Percentiles rank a stretch among this genome's conserved stretches.
These are phyloP conservation scores for Drosophila neocordata DNA, from an alignment of 1,140 invertebrate genomes.

Conservation along the genomic window DNA sequence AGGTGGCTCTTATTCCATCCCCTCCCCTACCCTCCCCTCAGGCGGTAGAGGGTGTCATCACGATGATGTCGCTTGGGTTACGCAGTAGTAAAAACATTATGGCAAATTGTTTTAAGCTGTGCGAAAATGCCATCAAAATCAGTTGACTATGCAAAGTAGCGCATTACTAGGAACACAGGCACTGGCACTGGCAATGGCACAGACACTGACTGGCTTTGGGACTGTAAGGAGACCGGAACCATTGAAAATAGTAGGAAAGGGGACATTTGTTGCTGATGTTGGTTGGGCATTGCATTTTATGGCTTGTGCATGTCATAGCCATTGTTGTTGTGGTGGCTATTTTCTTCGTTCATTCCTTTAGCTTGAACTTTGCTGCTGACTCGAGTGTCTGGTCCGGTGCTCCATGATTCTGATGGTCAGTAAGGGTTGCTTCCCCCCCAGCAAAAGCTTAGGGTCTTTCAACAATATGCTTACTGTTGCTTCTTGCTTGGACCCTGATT, in stretches of 20 bases:
- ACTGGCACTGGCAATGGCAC: background rate
- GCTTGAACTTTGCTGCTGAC: conserved; percentile 49
- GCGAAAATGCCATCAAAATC: conserved; percentile 79
- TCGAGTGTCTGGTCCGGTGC: conserved; percentile 6
- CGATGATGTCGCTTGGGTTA: conserved; percentile 46
- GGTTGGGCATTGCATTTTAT: conserved; percentile 71
- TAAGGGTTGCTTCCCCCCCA: background rate
- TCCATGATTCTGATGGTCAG: conserved; percentile 12
- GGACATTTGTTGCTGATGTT: conserved; percentile 64
- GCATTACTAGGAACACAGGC: conserved; percentile 11
- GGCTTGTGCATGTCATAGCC: conserved; percentile 72
- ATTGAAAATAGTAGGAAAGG: background rate
- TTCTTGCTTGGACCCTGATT: background rate
- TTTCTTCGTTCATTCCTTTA: conserved; percentile 35
- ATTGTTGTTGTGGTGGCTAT: conserved; percentile 62
- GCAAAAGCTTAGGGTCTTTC: conserved; percentile 13
- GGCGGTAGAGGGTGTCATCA: conserved; percentile 52
- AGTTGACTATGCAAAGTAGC: conserved; percentile 78
- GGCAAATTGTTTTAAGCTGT: conserved; percentile 80
- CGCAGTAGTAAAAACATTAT: conserved; percentile 76
- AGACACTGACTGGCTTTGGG: no score
- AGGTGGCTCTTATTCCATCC: background rate
- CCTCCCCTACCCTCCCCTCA: background rate
- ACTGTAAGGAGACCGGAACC: background rate
- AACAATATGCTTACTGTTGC: conserved; percentile 34